A percentile compares a stretch with the other conserved stretches of the same genome.
phyloP scores from a whole-genome alignment of 2,113 vertebrate species.

The Tapirus terrestris region DNA sequence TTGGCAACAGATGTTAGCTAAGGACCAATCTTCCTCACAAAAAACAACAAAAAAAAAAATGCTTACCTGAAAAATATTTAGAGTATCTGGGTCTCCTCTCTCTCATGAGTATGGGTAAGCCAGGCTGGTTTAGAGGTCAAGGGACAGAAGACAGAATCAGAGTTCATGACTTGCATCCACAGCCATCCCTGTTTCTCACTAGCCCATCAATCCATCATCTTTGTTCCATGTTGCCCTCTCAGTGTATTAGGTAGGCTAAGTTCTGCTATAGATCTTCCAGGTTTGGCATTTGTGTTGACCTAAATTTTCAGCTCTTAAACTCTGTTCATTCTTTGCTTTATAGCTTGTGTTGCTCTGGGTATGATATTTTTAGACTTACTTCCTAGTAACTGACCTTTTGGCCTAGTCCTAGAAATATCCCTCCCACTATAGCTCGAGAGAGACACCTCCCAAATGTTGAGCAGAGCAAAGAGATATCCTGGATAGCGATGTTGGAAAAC shows the following conservation, averaged over 20 bases:
- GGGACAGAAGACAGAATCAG: not conserved
- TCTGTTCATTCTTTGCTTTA: constrained; percentile 34
- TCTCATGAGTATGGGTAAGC: not conserved
- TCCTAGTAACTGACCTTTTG: constrained; percentile 36
- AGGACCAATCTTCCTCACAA: no score
- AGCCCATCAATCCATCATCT: constrained; percentile 31
- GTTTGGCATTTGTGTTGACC: constrained; percentile 58
- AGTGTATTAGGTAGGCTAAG: not conserved
- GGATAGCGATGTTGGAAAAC: not conserved
- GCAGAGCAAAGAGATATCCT: not conserved
- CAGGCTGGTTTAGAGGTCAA: not conserved
- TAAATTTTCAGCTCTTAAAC: constrained; percentile 60
- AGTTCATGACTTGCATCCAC: not conserved
- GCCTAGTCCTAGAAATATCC: constrained; percentile 9
- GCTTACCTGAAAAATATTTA: not conserved
- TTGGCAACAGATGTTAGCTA: no score
- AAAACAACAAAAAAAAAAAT: not conserved
- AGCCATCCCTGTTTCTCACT: not conserved
- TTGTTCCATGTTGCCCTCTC: not conserved
- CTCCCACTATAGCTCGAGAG: not conserved
- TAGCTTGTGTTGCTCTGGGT: not conserved
- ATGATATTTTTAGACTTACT: constrained; percentile 60
- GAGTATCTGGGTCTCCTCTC: not conserved
- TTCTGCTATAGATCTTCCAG: constrained; percentile 1
- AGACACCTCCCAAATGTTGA: not conserved